Percentiles rank a stretch among this genome's conserved stretches.
phyloP scores from a whole-genome alignment of 2,797 vertebrate species.

The Trematomus bernacchii region DNA sequence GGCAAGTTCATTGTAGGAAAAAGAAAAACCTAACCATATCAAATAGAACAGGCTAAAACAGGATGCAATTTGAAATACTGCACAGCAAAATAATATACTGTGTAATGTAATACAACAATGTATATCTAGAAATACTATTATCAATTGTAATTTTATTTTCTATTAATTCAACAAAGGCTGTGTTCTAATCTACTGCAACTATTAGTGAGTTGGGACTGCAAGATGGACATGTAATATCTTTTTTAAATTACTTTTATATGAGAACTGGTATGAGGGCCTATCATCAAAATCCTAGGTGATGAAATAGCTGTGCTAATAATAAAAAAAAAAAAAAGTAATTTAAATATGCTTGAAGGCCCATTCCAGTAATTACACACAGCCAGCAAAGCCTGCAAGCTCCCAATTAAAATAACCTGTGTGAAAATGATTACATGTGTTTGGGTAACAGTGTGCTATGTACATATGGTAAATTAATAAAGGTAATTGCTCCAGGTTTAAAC shows the following conservation, averaged over 20 bases:
- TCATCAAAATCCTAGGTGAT: constrained; percentile 50
- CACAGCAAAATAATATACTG: too few species aligned
- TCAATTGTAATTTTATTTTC: constrained; percentile 1
- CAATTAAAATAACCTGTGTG: constrained; percentile 67
- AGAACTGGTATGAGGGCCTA: constrained; percentile 33
- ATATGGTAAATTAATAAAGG: constrained; percentile 74
- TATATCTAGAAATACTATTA: not conserved
- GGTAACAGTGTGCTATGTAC: constrained; percentile 52
- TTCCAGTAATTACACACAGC: constrained; percentile 77
- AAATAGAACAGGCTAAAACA: too few species aligned
- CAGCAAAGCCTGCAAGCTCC: constrained; percentile 52
- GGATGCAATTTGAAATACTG: too few species aligned
- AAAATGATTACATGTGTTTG: constrained; percentile 55
- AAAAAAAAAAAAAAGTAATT: constrained; percentile 65
- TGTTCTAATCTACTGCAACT: constrained; percentile 15
- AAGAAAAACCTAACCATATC: too few species aligned
- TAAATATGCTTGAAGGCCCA: constrained; percentile 76
- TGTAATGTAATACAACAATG: too few species aligned
- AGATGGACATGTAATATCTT: constrained; percentile 19
- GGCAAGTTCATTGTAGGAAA: too few species aligned
- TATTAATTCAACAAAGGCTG: constrained; percentile 4
- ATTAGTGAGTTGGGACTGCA: constrained; percentile 23
- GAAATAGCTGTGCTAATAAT: constrained; percentile 76
- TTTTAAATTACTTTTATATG: constrained; percentile 13
- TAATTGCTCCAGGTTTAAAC: constrained; percentile 72